Evolutionary conservation across 2,797 vertebrate genomes (phyloP), one percentile per base, ranked within the genome.

Genomic region (Triplophysa bombifrons): DNA sequence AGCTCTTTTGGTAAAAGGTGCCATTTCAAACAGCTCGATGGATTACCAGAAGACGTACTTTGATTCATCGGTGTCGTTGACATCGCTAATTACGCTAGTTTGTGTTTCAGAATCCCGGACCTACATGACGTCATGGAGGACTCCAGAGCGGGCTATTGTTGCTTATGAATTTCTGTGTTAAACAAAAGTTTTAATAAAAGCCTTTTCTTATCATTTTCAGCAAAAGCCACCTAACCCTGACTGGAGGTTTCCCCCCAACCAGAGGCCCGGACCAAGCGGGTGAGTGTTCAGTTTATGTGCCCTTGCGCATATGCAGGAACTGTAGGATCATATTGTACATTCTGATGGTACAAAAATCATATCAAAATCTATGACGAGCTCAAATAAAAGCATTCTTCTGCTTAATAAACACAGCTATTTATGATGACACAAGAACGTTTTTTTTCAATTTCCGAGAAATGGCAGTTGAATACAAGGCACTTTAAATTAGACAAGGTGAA

Each of bases 221-320:
- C 95, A 95, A 94, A 94, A 93, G 86, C 94, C 95, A 53, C 94
- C 95, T 44, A 95, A 95, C 87, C 92, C 94, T 84, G 95, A 96
- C 78, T 96, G 95, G 95, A 94, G 93, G 82, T 94, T 96, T 87
- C 94, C 94, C 86, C 95, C 95, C 83, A 93, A 94, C 82, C 95
- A 96, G 91, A 94, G 94, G 90, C 95, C 95, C 19, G 94, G 95
- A 91, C 94, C 94, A 0, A 96, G 95, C 85, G 94, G 95, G 95
- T 96, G 84, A 94, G 94, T 94, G 84, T 51, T 63, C 79, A 73
- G 85, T 74, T 65, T 19, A 70, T 4, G 3, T 53, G 20, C 44
- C 13, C 25, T 38, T 64, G 27, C 7, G 10, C 19, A 60, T 7
- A 13, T 6, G 4, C 11, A 25, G 4, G 14, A 13, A 25, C 25